phyloP scores from a whole-genome alignment of 2,113 vertebrate genomes.

The Cyphomyrus plagiostoma region DNA sequence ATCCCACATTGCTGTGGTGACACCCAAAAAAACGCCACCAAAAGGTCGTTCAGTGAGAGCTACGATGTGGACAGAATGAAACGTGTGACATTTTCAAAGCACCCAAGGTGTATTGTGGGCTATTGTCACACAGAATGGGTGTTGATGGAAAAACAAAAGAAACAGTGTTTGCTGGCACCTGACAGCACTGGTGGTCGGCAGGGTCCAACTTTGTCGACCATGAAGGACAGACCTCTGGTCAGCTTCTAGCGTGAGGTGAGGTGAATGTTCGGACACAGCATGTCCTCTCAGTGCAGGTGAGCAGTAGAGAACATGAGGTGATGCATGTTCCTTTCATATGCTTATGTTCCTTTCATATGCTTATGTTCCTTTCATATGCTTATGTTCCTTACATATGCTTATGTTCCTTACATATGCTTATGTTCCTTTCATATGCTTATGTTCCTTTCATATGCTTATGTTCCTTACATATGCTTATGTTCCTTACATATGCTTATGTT shows the following conservation, averaged over 20 bases:
- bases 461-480: too few relatives aligned
- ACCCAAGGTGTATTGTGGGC: neutral
- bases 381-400: too few relatives aligned
- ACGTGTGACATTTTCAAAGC: neutral
- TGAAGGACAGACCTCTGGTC: neutral
- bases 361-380: too few relatives aligned
- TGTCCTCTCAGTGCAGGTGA: neutral
- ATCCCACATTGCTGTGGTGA: neutral
- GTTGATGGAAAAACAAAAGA: neutral
- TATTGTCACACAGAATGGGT: neutral
- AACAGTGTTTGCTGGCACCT: neutral
- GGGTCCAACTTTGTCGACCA: neutral
- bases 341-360: too few relatives aligned
- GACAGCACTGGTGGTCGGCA: neutral
- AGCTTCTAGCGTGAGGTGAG: neutral
- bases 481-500: too few relatives aligned
- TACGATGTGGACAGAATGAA: neutral
- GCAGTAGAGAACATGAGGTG: neutral
- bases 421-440: too few relatives aligned
- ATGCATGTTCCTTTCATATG: neutral
- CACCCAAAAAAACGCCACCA: neutral
- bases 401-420: too few relatives aligned
- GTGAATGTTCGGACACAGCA: neutral
- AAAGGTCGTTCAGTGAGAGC: neutral
- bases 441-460: too few relatives aligned